phyloP scores from a whole-genome alignment of 1,140 invertebrate species.

The Coelopa frigida region DNA sequence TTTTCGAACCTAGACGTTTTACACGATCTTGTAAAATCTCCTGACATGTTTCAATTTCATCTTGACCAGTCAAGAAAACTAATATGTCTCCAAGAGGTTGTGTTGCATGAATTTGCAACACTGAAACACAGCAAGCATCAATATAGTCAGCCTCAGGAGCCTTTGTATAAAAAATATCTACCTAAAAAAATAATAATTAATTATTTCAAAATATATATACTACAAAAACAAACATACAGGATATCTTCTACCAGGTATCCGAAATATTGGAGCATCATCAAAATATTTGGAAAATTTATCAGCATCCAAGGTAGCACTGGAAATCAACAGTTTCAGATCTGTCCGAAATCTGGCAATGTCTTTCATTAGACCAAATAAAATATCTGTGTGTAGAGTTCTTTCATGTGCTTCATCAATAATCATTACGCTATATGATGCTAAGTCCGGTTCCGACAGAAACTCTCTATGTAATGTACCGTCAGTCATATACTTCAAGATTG shows the following conservation, averaged over 20 bases:
- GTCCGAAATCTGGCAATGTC: constrained; percentile 92
- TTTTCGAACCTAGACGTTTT: constrained; percentile 82
- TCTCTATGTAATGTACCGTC: constrained; percentile 97
- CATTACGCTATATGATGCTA: constrained; percentile 92
- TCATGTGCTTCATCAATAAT: constrained; percentile 99
- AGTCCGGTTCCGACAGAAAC: constrained; percentile 94
- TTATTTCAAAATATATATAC: not conserved
- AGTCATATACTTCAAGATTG: constrained; percentile 99
- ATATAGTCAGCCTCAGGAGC: constrained; percentile 98
- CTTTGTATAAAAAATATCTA: constrained; percentile 98
- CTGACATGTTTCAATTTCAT: constrained; percentile 95
- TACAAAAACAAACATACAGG: constrained; percentile 45
- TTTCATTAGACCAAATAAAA: constrained; percentile 96
- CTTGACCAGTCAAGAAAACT: constrained; percentile 92
- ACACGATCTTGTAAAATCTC: constrained; percentile 88
- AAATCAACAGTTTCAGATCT: constrained; percentile 94
- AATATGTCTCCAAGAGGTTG: constrained; percentile 93
- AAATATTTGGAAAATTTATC: constrained; percentile 98
- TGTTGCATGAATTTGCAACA: constrained; percentile 95
- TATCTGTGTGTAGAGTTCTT: constrained; percentile 94
- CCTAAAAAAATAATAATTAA: constrained; percentile 8
- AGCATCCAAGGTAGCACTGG: constrained; percentile 95
- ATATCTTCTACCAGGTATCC: constrained; percentile 84
- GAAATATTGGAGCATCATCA: constrained; percentile 96
- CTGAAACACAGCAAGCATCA: constrained; percentile 92